Conservation (phyloP, 2,888 invertebrate genomes). For the Sympetrum striolatum region DNA sequence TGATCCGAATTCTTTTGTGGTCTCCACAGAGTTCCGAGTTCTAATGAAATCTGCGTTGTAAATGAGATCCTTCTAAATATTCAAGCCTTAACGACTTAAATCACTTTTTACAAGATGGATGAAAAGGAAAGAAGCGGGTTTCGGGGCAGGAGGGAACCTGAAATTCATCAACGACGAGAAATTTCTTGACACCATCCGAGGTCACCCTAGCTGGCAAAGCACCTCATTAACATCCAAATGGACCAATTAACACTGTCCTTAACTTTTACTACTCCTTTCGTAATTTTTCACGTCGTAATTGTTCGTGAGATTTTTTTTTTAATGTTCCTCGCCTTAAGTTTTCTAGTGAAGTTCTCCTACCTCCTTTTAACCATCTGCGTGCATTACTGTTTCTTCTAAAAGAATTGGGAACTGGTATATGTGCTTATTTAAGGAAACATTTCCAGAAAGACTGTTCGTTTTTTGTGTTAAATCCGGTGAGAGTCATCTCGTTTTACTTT, state of each 20-base stretch:
- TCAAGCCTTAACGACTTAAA: neutral
- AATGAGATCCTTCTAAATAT: neutral
- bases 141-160: neutral
- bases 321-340: neutral
- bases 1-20: neutral
- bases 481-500: neutral
- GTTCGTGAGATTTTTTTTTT: neutral
- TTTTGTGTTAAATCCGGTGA: neutral
- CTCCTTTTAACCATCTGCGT: neutral
- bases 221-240: constrained; percentile 28
- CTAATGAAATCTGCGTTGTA: constrained; percentile 18
- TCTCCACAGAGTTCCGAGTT: neutral
- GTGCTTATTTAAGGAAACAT: neutral
- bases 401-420: neutral
- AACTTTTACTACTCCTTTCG: neutral
- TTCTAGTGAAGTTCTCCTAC: too few relatives aligned
- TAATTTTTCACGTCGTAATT: neutral
- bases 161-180: neutral
- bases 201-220: neutral
- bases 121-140: neutral
- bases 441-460: neutral
- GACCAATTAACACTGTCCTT: constrained; percentile 4
- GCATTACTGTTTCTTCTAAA: neutral
- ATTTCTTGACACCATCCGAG: neutral
- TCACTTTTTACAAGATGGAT: neutral